Evolutionary conservation across 1,140 invertebrate species (phyloP).

Genomic region (Vanessa tameamea): DNA sequence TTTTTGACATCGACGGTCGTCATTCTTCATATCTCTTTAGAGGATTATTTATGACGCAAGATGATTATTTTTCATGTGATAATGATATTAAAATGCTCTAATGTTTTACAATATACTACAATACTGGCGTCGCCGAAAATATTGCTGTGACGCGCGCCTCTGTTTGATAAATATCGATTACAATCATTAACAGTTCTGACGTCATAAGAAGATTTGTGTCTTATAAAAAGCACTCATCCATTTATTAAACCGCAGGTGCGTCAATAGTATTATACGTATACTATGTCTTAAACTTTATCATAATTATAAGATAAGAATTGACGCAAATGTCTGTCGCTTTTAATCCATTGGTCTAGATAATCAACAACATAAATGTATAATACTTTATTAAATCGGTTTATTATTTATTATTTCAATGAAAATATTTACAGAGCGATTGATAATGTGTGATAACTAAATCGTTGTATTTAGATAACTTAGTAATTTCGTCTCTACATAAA

Average conservation of each 20-base stretch:
- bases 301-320: conserved; percentile 58
- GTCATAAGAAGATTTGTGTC: conserved; percentile 41
- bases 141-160: conserved; percentile 17
- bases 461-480: background rate
- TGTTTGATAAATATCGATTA: conserved; percentile 31
- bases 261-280: conserved; percentile 39
- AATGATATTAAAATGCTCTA: background rate
- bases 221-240: conserved; percentile 33
- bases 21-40: conserved; percentile 4
- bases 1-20: conserved; percentile 13
- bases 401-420: conserved; percentile 6
- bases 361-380: conserved; percentile 10
- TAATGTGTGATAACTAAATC: conserved; percentile 1
- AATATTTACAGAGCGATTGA: background rate
- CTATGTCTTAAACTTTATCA: conserved; percentile 49
- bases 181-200: conserved; percentile 26
- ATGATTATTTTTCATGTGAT: background rate
- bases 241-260: conserved; percentile 42
- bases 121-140: conserved; percentile 21
- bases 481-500: background rate
- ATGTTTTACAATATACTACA: background rate
- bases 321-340: conserved; percentile 50
- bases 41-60: background rate
- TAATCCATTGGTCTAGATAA: conserved; percentile 9
- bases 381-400: background rate